Base-by-base conservation (phyloP, 2,888 invertebrate genomes). In the Pilophorus perplexus region DNA sequence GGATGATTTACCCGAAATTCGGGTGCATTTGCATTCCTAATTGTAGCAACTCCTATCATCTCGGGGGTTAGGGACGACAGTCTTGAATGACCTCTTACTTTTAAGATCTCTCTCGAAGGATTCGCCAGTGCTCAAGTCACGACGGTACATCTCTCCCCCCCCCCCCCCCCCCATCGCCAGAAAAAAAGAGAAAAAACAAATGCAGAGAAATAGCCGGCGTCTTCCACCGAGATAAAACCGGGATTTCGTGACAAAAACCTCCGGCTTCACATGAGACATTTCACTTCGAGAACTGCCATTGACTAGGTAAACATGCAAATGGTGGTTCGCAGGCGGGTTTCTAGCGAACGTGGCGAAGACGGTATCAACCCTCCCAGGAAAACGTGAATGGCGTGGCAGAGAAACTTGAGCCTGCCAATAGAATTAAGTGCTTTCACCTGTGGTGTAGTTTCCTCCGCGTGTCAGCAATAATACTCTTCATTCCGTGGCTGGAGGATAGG, bases 211-310 rank as follows among this genome's bases (percentile, higher is more conserved):
- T 16, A 18, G 27, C 42, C 55, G 38, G 14, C 55, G 18, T 52
- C 52, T 28, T 18, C 20, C n/a, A 6, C 18, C 18, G 48, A 48
- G 48, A 46, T 46, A 44, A 59, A 62, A 23, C 46, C 28, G 22
- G 28, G 23, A 28, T 62, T 46, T 62, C 62, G 62, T 62, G 62
- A 62, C 62, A 48, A 62, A 48, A 52, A 23, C 38, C 16, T 20
- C 37, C 62, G 18, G 33, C 62, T 62, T 33, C 46, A 48, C 40
- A 48, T 46, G 62, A 62, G 62, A 62, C 62, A 62, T 62, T 62
- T 62, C 62, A 62, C 62, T 62, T 59, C 48, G 62, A 62, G 46
- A 62, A 48, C 62, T 62, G 62, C 62, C 62, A 62, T 44, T 62
- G 62, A 62, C 46, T 48, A 33, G 62, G 48, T 62, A 62, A 62